Base-by-base conservation (phyloP, 2,797 vertebrate genomes). In the Malurus leucopterus region DNA sequence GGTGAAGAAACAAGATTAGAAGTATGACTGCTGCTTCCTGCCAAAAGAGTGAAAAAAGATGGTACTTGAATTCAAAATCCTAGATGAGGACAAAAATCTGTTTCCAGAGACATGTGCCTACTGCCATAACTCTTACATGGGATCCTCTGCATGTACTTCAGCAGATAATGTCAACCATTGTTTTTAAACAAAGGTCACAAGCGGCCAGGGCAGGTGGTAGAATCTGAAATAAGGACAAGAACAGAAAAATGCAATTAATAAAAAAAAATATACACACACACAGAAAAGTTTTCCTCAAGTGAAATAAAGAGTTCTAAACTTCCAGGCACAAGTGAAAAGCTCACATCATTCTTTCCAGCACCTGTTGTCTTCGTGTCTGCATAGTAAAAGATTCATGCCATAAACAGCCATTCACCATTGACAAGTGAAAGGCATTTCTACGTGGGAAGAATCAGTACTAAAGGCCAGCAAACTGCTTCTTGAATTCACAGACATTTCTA, bases 401-500 rank as follows among this genome's bases (percentile, higher is more conserved):
- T 90, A 76, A 95, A 86, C 81, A 95, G 88, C 54, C 50, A 20
- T 92, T 89, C 76, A 75, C 55, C 70, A 34, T 4, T 84, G 91
- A 91, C 79, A 84, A 92, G 89, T 86, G 61, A 81, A 95, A 89
- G 86, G 83, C 84, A 80, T 84, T 94, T 83, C 84, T 78, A 40
- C 2, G 51, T 88, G 89, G 89, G 79, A 92, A 90, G 83, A 93
- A 87, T 83, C 63, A 94, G 71, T 51, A 72, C 65, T 62, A 92
- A 93, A 92, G 91, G 75, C 89, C 80, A 93, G 86, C 46, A 92
- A 94, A 85, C 78, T 87, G 90, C 71, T 71, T 89, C 81, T 94
- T 92, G 75, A 92, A 95, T 72, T 54, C 50, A 55, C n/a, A 90
- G 85, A 80, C 85, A 68, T 96, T 94, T 92, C 87, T 84, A 91